Percentiles rank a stretch among this genome's conserved stretches.
phyloP scores from a whole-genome alignment of 1,140 invertebrate species.

The Papilio polyxenes region DNA sequence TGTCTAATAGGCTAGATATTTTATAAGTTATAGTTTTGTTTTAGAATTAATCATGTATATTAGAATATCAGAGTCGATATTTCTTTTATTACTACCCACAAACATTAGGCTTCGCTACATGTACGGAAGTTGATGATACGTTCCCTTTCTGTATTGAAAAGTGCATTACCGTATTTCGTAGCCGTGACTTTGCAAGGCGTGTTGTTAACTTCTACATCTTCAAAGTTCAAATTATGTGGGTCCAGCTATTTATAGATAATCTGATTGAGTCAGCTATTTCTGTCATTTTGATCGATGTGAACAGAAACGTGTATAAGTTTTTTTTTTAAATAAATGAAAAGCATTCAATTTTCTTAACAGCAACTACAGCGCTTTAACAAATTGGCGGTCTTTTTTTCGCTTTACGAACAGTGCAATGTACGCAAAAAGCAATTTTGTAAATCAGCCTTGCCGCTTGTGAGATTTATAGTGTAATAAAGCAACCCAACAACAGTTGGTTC shows the following conservation, averaged over 20 bases:
- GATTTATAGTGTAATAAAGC: conserved; percentile 40
- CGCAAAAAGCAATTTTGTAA: conserved; percentile 39
- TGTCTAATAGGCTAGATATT: neutral
- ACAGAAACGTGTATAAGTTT: neutral
- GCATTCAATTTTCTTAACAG: conserved; percentile 28
- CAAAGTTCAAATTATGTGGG: too few species aligned
- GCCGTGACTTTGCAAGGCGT: too few species aligned
- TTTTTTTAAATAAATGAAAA: neutral
- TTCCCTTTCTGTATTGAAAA: too few species aligned
- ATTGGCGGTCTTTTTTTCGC: conserved; percentile 20
- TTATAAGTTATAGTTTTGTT: too few species aligned
- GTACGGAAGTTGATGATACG: too few species aligned
- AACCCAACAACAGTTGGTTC: conserved; percentile 37
- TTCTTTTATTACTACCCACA: too few species aligned
- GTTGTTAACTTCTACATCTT: too few species aligned
- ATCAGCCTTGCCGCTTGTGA: conserved; percentile 33
- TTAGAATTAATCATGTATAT: too few species aligned
- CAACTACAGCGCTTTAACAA: conserved; percentile 20
- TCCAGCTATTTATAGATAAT: too few species aligned
- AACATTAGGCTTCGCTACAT: too few species aligned
- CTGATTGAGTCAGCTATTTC: neutral
- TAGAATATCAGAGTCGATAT: too few species aligned
- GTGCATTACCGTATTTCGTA: too few species aligned
- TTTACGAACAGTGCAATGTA: conserved; percentile 34
- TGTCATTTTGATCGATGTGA: neutral